A percentile compares a stretch with the other conserved stretches of the same genome.
These are phyloP conservation scores for Sceloporus tristichus DNA, from an alignment of 2,113 vertebrate species.

Conservation along the genomic window DNA sequence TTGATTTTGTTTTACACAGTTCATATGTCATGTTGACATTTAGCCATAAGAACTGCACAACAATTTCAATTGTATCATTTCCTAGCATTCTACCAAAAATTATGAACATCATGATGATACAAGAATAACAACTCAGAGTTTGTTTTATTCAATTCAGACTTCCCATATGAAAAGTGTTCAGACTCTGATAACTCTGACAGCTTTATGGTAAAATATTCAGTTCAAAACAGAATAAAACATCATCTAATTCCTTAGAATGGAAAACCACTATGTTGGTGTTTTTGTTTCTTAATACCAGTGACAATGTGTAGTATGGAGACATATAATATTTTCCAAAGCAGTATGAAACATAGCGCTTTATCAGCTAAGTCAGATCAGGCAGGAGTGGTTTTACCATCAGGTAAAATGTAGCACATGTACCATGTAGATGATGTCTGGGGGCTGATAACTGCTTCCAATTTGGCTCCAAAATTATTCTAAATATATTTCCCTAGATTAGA, in stretches of 20 bases:
- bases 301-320: background rate
- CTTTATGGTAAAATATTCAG: too few species aligned
- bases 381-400: too few species aligned
- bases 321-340: background rate
- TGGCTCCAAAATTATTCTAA: too few species aligned
- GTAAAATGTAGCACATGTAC: too few species aligned
- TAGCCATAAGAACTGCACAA: background rate
- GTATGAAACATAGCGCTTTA: too few species aligned
- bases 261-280: background rate
- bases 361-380: background rate
- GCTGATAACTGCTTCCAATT: too few species aligned
- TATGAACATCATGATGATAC: background rate
- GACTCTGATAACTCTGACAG: background rate
- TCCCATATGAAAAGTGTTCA: background rate
- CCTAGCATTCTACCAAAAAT: background rate
- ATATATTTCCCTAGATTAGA: too few species aligned
- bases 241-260: too few species aligned
- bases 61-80: slow-evolving; percentile 4
- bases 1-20: slow-evolving; percentile 22
- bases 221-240: too few species aligned
- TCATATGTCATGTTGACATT: slow-evolving; percentile 25
- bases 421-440: too few species aligned
- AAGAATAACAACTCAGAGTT: background rate
- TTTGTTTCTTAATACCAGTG: slow-evolving; percentile 20
- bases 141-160: background rate